phyloP scores from a whole-genome alignment of 2,797 vertebrate genomes.

The Numenius phaeopus region DNA sequence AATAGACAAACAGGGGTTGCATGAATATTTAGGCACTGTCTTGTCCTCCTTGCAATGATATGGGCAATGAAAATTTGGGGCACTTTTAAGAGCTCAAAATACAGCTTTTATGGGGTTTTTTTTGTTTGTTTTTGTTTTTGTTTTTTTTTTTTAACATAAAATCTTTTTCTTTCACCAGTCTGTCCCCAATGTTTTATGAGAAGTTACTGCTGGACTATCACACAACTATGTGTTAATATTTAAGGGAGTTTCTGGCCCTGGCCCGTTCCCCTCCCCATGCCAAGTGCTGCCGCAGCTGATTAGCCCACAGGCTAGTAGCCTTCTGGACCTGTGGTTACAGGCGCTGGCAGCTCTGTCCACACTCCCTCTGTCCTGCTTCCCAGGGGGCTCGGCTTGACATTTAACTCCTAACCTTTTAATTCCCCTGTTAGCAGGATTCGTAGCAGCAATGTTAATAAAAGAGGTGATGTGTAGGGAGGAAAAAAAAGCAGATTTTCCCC shows the following conservation, averaged over 20 bases:
- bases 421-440: background rate
- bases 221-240: background rate
- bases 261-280: accelerated
- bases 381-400: background rate
- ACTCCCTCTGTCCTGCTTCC: background rate
- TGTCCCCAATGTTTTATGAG: background rate
- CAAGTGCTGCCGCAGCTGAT: background rate
- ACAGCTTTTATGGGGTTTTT: background rate
- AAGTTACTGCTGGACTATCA: background rate
- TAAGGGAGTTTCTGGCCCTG: background rate
- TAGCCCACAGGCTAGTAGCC: accelerated
- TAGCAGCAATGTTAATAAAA: accelerated
- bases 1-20: background rate
- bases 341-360: background rate
- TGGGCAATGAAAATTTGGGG: background rate
- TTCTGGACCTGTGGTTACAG: accelerated
- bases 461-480: background rate
- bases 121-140: background rate
- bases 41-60: background rate
- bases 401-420: background rate
- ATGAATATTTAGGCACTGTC: background rate
- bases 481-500: background rate
- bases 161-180: background rate
- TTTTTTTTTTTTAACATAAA: background rate
- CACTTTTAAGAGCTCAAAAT: background rate